Evolutionary conservation across 1,140 invertebrate genomes (phyloP), one percentile per base, ranked within the genome.

Genomic region (Pogonus chalceus): DNA sequence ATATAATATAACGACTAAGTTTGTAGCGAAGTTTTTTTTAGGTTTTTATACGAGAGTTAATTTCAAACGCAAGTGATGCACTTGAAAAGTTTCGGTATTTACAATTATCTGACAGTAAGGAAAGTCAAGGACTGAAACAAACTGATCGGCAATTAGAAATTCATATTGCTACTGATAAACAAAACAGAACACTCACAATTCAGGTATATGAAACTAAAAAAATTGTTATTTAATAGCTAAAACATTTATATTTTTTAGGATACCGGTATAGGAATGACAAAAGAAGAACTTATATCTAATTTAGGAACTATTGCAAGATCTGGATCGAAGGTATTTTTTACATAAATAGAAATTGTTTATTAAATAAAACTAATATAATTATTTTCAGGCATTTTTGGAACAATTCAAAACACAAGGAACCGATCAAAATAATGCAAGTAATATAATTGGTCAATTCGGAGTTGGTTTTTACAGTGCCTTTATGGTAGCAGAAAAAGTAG

Each of bases 381-480:
- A 7, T 20, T 43, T 64, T 10, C 52, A 87, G 83, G 81, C 80
- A 16, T 96, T 96, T 63, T 69, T 96, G 51, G 84, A 95, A 66
- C 76, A 93, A 66, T 67, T 94, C n/a, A 85, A 90, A 66, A 76
- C 81, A 20, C 79, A 86, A 65, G 71, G 80, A 48, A 72, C 72
- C 10, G 73, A 79, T 24, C 74, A 79, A 23, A 76, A 80, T 16
- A 78, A 79, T 52, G 66, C 77, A 2, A 81, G 78, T n/a, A 83
- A 84, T 54, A 96, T 98, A 52, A 98, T 98, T 72, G 96, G 95
- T 2, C 93, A 98, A 68, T 98, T 98, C 79, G 96, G 95, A 56
- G 96, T 98, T 14, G 96, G 96, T 9, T 98, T 98, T 69, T 98
- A 98, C 66, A 96, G 94, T 37, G 83, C 88, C 0, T 98, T 98